Conservation (phyloP, 2,888 invertebrate genomes). For the Rhodophaea formosa region DNA sequence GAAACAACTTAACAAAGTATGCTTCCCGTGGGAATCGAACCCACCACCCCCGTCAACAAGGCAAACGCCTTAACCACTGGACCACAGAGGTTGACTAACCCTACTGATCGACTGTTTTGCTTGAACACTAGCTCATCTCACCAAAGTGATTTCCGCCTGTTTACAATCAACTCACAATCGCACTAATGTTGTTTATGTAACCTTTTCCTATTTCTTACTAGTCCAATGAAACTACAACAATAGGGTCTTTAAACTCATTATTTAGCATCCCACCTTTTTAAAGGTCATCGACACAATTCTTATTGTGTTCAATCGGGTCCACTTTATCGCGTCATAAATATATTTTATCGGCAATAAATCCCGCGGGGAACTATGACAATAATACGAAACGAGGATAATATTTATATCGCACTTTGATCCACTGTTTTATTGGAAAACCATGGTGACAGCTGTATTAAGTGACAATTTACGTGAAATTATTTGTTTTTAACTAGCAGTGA, state of each 20-base stretch:
- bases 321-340: slow-evolving; percentile 33
- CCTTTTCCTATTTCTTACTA: not conserved
- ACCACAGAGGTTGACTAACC: too few species aligned
- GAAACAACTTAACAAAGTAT: too few species aligned
- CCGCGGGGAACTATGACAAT: slow-evolving; percentile 38
- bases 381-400: slow-evolving; percentile 31
- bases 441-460: slow-evolving; percentile 9
- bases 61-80: too few species aligned
- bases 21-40: too few species aligned
- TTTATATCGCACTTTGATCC: slow-evolving; percentile 24
- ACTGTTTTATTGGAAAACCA: slow-evolving; percentile 9
- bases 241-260: not conserved
- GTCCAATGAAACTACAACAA: not conserved
- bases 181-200: too few species aligned
- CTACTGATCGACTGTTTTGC: too few species aligned
- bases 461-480: not conserved
- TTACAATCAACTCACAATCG: too few species aligned
- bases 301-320: slow-evolving; percentile 24
- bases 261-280: slow-evolving; percentile 3
- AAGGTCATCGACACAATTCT: slow-evolving; percentile 19
- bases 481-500: not conserved
- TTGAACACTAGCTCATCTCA: too few species aligned
- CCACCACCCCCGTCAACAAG: too few species aligned
- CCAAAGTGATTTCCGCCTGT: too few species aligned
- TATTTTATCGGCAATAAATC: slow-evolving; percentile 35